Evolutionary conservation across 2,888 invertebrate species (phyloP).

Genomic region (Ennomos erosarius): DNA sequence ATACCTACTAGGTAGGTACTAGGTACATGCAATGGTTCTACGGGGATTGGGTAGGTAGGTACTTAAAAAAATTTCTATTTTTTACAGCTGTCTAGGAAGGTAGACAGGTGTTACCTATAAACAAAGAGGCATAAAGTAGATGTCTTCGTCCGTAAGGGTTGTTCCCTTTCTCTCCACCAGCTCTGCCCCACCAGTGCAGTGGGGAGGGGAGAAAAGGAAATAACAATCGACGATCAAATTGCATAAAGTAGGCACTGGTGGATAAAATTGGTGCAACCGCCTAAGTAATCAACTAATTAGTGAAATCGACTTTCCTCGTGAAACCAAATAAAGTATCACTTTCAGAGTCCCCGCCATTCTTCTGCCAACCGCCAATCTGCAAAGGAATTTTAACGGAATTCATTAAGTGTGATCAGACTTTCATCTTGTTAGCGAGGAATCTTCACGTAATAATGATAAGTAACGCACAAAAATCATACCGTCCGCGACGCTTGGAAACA

Average conservation of each 20-base stretch:
- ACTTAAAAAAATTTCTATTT: too few species aligned
- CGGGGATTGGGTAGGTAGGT: too few species aligned
- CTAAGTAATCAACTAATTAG: constrained; percentile 44
- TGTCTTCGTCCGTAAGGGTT: too few species aligned
- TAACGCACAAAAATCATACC: constrained; percentile 72
- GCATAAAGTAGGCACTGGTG: constrained; percentile 2
- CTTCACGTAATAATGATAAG: constrained; percentile 67
- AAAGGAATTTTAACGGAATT: constrained; percentile 65
- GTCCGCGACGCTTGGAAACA: constrained; percentile 46
- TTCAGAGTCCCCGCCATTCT: constrained; percentile 44
- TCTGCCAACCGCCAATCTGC: constrained; percentile 29
- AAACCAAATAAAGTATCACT: constrained; percentile 46
- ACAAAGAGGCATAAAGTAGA: too few species aligned
- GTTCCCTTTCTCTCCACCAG: too few species aligned
- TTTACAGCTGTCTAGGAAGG: too few species aligned
- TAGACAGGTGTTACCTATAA: too few species aligned
- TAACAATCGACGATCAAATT: too few species aligned
- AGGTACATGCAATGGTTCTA: too few species aligned
- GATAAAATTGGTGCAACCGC: constrained; percentile 13
- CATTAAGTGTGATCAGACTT: constrained; percentile 74
- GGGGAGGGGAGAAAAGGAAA: too few species aligned
- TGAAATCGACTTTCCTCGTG: constrained; percentile 48
- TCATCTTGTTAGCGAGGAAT: constrained; percentile 77
- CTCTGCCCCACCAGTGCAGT: too few species aligned
- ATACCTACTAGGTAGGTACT: too few species aligned